Conservation (phyloP, 2,113 vertebrate species). For the Bucco capensis region DNA sequence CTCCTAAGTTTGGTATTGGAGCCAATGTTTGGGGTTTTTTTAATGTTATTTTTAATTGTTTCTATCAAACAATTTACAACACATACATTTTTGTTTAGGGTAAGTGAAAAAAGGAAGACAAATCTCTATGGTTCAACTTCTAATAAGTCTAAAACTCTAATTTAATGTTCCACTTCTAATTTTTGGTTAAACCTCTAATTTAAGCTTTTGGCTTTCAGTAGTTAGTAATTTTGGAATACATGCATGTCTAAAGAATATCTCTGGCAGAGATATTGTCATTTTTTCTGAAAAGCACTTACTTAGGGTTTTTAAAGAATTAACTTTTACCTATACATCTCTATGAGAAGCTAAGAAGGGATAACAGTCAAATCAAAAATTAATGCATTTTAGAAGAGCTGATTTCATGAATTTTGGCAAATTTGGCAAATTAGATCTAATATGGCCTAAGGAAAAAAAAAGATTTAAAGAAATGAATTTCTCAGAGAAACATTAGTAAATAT, state of each 20-base stretch:
- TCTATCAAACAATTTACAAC: neutral
- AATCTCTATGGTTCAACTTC: too few species aligned
- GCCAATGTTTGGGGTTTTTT: neutral
- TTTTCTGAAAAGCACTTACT: neutral
- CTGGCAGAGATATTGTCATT: neutral
- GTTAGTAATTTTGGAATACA: neutral
- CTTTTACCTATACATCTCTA: neutral
- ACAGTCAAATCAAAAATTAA: neutral
- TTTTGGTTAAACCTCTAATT: too few species aligned
- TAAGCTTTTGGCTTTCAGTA: neutral
- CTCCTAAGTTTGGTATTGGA: neutral
- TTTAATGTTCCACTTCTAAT: too few species aligned
- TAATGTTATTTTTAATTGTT: neutral
- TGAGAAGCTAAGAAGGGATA: neutral
- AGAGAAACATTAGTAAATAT: neutral
- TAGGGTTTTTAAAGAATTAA: neutral
- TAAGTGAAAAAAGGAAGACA: neutral
- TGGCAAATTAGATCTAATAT: neutral
- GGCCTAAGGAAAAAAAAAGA: neutral
- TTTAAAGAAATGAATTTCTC: neutral
- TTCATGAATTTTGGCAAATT: neutral
- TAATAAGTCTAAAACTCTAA: too few species aligned
- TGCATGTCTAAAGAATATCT: neutral
- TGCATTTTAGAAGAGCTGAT: neutral
- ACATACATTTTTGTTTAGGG: neutral